A percentile compares a stretch with the other conserved stretches of the same genome.
phyloP scores from a whole-genome alignment of 2,797 vertebrate genomes.

The Gambelia wislizenii region DNA sequence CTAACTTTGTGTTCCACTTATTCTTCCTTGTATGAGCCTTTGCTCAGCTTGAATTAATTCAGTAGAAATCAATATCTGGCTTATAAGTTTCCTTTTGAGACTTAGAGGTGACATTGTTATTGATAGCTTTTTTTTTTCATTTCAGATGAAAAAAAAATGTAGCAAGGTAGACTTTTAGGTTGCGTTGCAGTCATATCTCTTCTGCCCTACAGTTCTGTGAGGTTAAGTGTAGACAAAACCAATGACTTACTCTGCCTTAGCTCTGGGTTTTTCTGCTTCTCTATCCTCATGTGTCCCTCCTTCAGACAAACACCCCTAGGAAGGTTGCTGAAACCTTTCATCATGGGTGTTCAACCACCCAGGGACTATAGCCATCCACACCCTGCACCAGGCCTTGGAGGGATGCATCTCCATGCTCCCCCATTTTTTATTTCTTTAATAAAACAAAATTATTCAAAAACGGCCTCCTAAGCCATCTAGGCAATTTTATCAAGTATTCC shows the following conservation, averaged over 20 bases:
- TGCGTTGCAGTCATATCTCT: background rate
- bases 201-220: accelerated
- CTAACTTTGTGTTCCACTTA: background rate
- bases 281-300: background rate
- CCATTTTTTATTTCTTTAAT: too few species aligned
- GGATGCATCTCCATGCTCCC: too few species aligned
- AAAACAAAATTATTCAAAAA: too few species aligned
- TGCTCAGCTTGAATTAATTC: constrained; percentile 39
- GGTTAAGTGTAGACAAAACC: background rate
- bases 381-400: too few species aligned
- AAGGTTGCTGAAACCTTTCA: background rate
- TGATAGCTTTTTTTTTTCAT: background rate
- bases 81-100: background rate
- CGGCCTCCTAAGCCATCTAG: background rate
- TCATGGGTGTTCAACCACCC: background rate
- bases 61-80: background rate
- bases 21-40: constrained; percentile 2
- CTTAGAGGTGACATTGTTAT: background rate
- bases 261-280: background rate
- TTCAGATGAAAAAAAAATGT: background rate
- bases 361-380: too few species aligned
- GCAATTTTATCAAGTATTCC: background rate
- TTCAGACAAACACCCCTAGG: background rate
- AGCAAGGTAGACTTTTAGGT: constrained; percentile 2
- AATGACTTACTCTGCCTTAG: too few species aligned